Percentiles rank a stretch among this genome's conserved stretches.
These are phyloP conservation scores for Melanocharis versteri DNA, from an alignment of 2,113 vertebrate species.

Conservation along the genomic window DNA sequence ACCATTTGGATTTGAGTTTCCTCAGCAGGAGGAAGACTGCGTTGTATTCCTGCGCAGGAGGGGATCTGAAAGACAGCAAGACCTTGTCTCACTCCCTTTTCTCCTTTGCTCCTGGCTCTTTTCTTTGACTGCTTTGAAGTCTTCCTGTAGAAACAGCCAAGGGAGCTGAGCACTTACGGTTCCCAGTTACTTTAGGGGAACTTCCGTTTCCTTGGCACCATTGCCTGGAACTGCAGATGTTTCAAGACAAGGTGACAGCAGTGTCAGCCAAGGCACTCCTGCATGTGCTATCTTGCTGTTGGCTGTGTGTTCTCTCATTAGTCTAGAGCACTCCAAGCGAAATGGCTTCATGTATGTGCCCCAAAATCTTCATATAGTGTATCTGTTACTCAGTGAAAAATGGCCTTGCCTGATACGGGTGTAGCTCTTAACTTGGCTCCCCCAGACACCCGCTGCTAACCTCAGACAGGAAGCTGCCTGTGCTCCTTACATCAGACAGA, in stretches of 20 bases:
- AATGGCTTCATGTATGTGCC: neutral
- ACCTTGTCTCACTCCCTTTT: neutral
- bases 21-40: neutral
- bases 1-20: neutral
- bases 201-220: neutral
- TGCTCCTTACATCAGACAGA: neutral
- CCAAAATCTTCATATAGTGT: neutral
- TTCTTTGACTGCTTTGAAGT: neutral
- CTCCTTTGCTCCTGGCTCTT: neutral
- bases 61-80: neutral
- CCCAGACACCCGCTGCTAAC: neutral
- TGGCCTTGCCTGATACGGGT: neutral
- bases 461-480: neutral
- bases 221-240: neutral
- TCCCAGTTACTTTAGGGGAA: neutral
- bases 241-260: neutral
- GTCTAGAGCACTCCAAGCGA: neutral
- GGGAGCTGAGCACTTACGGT: neutral
- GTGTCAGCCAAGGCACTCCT: neutral
- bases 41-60: neutral
- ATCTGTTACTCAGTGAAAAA: neutral
- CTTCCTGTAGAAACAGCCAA: neutral
- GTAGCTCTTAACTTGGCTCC: neutral
- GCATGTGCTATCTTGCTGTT: neutral
- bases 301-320: neutral